phyloP scores from a whole-genome alignment of 1,140 invertebrate genomes.

The Drosophila serrata region DNA sequence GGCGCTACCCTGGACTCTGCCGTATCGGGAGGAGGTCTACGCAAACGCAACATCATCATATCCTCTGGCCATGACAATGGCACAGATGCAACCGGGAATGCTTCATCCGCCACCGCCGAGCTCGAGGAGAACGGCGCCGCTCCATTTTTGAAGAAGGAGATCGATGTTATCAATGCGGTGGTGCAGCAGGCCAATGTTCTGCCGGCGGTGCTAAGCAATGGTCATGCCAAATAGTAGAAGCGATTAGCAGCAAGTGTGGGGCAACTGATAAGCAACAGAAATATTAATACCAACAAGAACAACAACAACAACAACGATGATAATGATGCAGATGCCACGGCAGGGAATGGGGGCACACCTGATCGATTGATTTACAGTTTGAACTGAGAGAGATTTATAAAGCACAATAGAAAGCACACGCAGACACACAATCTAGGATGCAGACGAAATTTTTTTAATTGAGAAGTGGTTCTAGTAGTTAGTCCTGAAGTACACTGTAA shows the following conservation, averaged over 20 bases:
- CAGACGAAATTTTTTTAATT: constrained; percentile 35
- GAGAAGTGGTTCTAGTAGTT: constrained; percentile 18
- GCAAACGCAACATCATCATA: constrained; percentile 74
- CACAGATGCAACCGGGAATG: constrained; percentile 15
- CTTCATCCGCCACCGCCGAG: not conserved
- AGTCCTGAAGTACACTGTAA: constrained; percentile 30
- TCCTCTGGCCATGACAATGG: constrained; percentile 56
- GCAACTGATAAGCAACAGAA: constrained; percentile 12
- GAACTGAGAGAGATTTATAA: constrained; percentile 23
- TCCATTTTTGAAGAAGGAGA: constrained; percentile 81
- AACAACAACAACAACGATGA: constrained; percentile 17
- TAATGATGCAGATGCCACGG: constrained; percentile 12
- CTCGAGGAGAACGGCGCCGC: constrained; percentile 63
- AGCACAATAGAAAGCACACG: constrained; percentile 33
- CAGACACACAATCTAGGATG: constrained; percentile 13
- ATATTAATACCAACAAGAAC: constrained; percentile 4
- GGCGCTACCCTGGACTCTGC: constrained; percentile 20
- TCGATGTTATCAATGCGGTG: constrained; percentile 84
- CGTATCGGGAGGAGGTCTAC: constrained; percentile 35
- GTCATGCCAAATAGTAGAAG: constrained; percentile 83
- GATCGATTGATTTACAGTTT: constrained; percentile 10
- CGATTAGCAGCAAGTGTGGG: constrained; percentile 11
- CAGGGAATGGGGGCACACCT: constrained; percentile 31
- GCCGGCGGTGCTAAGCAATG: constrained; percentile 84
- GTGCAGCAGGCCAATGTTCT: constrained; percentile 81